Conservation (phyloP, 2,888 invertebrate species). For the Branchellion lobata region DNA sequence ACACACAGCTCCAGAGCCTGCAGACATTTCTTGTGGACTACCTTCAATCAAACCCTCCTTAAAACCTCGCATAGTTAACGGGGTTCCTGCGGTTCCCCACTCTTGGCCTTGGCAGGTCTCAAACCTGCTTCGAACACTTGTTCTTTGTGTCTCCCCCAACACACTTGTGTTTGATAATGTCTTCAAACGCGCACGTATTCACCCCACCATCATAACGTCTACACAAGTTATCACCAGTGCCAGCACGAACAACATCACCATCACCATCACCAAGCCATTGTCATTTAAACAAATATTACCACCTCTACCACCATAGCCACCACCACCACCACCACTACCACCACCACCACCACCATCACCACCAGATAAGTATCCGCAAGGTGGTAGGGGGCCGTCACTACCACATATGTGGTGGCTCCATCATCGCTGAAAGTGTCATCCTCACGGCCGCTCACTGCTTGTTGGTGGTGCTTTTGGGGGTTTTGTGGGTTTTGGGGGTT, state of each 20-base stretch:
- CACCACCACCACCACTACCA: neutral
- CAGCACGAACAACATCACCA: too few species aligned
- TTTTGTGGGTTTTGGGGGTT: neutral
- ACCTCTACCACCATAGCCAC: neutral
- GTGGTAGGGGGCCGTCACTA: slow-evolving; percentile 16
- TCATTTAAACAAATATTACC: too few species aligned
- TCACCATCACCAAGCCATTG: too few species aligned
- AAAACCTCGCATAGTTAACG: slow-evolving; percentile 46
- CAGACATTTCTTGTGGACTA: slow-evolving; percentile 6
- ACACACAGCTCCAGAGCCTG: slow-evolving; percentile 31
- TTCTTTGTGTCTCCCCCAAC: too few species aligned
- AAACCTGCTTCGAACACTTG: slow-evolving; percentile 31
- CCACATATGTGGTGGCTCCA: slow-evolving; percentile 55
- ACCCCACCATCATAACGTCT: too few species aligned
- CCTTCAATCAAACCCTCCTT: slow-evolving; percentile 15
- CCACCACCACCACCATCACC: too few species aligned
- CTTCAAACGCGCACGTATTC: too few species aligned
- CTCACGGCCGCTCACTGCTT: slow-evolving; percentile 58
- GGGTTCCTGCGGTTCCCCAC: slow-evolving; percentile 47
- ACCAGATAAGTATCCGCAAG: slow-evolving; percentile 23
- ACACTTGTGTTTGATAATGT: too few species aligned
- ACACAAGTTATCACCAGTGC: too few species aligned
- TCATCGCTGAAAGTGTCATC: slow-evolving; percentile 54
- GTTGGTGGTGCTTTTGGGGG: slow-evolving; percentile 25
- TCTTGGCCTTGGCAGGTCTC: slow-evolving; percentile 50